phyloP scores from a whole-genome alignment of 2,797 vertebrate genomes.

The Propithecus deckenii region DNA sequence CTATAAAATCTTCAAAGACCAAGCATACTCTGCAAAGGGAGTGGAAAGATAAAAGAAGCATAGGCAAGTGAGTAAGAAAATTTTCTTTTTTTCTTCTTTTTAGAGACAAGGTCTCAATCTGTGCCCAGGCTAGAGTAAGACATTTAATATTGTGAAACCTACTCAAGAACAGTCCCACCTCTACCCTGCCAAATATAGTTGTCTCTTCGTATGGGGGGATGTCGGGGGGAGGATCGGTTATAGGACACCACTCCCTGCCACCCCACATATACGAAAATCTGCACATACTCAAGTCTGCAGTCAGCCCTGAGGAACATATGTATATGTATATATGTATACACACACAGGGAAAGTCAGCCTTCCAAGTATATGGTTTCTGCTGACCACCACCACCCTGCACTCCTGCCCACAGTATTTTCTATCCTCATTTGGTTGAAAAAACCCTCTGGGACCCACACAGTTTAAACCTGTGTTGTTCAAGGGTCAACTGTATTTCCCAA shows the following conservation, averaged over 20 bases:
- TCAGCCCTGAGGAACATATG: background rate
- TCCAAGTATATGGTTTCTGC: background rate
- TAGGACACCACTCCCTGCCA: background rate
- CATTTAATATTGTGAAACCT: background rate
- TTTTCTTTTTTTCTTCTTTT: too few species aligned
- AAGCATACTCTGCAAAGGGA: background rate
- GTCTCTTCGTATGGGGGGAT: background rate
- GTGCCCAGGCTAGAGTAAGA: background rate
- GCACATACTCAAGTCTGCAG: background rate
- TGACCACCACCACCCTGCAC: too few species aligned
- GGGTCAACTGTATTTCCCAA: background rate
- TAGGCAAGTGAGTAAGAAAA: background rate
- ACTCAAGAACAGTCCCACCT: background rate
- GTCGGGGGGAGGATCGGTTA: background rate
- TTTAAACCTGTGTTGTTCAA: background rate
- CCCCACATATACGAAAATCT: background rate
- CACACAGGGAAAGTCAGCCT: background rate
- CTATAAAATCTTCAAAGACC: conserved; percentile 1
- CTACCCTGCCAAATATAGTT: background rate
- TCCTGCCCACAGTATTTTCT: background rate
- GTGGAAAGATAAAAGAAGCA: background rate
- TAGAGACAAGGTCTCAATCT: too few species aligned
- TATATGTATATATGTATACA: too few species aligned
- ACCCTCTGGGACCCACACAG: background rate
- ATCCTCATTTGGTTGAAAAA: background rate